Evolutionary conservation across 2,888 invertebrate genomes (phyloP), one percentile per base, ranked within the genome.

Genomic region (Dyspetes luteomarginatus): DNA sequence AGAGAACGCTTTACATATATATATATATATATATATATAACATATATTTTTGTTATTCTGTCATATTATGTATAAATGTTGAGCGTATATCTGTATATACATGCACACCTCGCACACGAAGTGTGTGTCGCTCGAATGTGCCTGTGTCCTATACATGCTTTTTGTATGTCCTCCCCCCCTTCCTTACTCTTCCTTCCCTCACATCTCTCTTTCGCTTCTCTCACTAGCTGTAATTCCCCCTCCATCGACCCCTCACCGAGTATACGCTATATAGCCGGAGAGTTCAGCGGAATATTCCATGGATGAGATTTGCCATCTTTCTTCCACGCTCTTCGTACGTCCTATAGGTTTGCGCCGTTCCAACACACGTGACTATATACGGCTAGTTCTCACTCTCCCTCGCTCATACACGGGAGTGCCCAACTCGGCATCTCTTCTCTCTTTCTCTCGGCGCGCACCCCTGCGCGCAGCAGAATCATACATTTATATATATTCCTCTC

Each of bases 241-340:
- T 48, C 69, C 12, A 15, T 19, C 22, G 64, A 30, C 64, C 52
- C 64, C 48, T 55, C 36, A 43, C n/a, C 19, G 24, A 36, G 9
- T 22, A 62, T 22, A n/a, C 62, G 9, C 41, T 5, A 24, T 41
- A 68, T 26, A 55, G 55, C 55, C 62, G 36, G 69, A 78, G 78
- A 78, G 85, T 85, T 85, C 85, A 85, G 85, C 82, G 85, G 85
- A 85, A 85, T 85, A 85, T 85, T 85, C 85, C 85, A 84, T 76
- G 83, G 84, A 82, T 82, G 83, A 82, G 82, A 75, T 79, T 82
- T 75, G 74, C 75, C 78, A 45, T 85, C 85, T 82, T 75, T 24
- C 52, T 85, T 52, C 36, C 48, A 56, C 56, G 52, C 64, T n/a
- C 64, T 17, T 43, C 36, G 36, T 22, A 24, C 69, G 41, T n/a